Base-by-base conservation (phyloP, 2,888 invertebrate species). In the Petrolisthes manimaculis region DNA sequence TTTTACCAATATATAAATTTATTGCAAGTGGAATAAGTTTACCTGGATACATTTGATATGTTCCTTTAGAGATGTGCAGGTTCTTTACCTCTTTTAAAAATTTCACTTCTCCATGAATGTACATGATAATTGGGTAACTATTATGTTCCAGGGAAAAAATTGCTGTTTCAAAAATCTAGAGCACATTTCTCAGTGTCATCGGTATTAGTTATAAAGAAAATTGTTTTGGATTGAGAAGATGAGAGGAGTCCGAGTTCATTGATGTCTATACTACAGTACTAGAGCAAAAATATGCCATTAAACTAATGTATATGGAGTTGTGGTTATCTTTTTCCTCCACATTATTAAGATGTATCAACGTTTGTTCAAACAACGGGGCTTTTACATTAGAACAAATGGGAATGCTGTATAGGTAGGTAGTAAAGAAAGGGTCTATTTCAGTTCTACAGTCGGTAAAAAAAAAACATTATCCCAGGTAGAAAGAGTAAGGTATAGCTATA, bases 251-350 rank as follows among this genome's bases (percentile, higher is more conserved):
- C n/a, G 71, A 71, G 71, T 71, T 61, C 18, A 71, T 71, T 21
- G 21, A 71, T 71, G 71, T 71, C 71, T 61, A 21, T 21, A 71
- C 14, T 12, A 61, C 9, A 61, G 12, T 61, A 71, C 71, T 71
- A 71, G 71, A 71, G 8, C 71, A 14, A 71, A 71, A 71, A 71
- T 37, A 71, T 71, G 71, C 71, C 71, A 71, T 71, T 71, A 71
- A 71, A 71, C 14, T 71, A 71, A 14, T 71, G 71, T 71, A 71
- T 71, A 71, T 71, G 71, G 14, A 71, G 37, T 37, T 37, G 37
- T 37, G 37, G 37, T 37, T 37, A 37, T 37, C 37, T 37, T 37
- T 37, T 37, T 37, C 37, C 37, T 37, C 37, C 37, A 37, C 37
- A 1, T 37, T 37, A 37, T 37, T 37, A 37, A 37, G 37, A 2